These are phyloP conservation scores for Anastrepha obliqua DNA, from an alignment of 1,140 invertebrate species.

Conservation along the genomic window DNA sequence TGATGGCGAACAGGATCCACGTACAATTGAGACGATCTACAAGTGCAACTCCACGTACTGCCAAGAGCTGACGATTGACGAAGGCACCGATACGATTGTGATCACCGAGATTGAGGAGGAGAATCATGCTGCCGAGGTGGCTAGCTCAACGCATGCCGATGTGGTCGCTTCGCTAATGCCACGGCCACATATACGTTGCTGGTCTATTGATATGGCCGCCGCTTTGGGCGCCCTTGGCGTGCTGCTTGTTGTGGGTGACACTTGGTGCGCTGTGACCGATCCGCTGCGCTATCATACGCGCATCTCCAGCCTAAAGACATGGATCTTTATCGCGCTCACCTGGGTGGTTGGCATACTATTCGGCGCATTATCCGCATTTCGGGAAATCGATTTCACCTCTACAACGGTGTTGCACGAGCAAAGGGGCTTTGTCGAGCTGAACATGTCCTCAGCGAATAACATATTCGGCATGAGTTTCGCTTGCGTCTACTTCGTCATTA, in stretches of 20 bases:
- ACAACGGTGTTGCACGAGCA: constrained; percentile 65
- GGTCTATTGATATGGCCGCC: constrained; percentile 72
- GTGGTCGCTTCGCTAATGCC: constrained; percentile 16
- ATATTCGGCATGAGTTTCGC: constrained; percentile 71
- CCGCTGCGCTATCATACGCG: constrained; percentile 88
- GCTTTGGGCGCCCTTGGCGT: constrained; percentile 80
- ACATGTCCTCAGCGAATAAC: constrained; percentile 62
- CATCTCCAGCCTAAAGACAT: constrained; percentile 83
- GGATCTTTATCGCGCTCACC: constrained; percentile 80
- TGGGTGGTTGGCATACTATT: constrained; percentile 81
- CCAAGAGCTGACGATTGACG: constrained; percentile 68
- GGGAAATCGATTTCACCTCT: constrained; percentile 68
- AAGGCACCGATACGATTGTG: constrained; percentile 64
- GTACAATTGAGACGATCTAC: constrained; percentile 67
- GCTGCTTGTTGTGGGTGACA: constrained; percentile 88
- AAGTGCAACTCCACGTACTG: constrained; percentile 69
- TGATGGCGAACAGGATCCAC: constrained; percentile 56
- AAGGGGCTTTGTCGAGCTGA: constrained; percentile 63
- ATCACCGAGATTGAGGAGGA: constrained; percentile 71
- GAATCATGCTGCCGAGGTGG: background rate
- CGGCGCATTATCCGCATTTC: constrained; percentile 75
- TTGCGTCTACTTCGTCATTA: constrained; percentile 76
- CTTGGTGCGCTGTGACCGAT: constrained; percentile 91
- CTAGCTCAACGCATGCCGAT: background rate
- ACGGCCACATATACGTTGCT: constrained; percentile 62